Conservation (phyloP, 1,140 invertebrate species). For the Littorina saxatilis region DNA sequence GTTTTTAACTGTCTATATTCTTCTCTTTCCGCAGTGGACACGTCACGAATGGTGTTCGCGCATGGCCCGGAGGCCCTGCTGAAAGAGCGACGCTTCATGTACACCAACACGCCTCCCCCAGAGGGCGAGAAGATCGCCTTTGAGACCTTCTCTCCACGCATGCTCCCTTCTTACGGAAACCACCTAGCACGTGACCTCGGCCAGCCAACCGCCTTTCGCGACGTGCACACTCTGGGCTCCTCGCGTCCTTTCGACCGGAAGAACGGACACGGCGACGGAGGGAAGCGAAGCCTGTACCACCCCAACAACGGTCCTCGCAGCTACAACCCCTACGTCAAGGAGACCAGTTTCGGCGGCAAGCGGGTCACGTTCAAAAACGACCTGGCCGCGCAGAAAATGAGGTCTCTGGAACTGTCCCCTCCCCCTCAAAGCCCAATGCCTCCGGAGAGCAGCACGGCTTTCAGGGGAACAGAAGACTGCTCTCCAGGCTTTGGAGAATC, state of each 20-base stretch:
- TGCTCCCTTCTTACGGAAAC: slow-evolving; percentile 31
- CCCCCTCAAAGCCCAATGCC: neutral
- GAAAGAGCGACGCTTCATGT: slow-evolving; percentile 45
- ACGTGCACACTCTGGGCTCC: slow-evolving; percentile 43
- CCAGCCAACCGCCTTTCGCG: slow-evolving; percentile 26
- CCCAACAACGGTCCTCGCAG: neutral
- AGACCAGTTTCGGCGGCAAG: slow-evolving; percentile 37
- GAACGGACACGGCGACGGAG: neutral
- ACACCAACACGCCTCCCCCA: slow-evolving; percentile 30
- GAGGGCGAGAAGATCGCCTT: slow-evolving; percentile 41
- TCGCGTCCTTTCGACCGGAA: neutral
- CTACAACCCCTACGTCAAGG: slow-evolving; percentile 1
- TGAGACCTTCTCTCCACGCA: slow-evolving; percentile 46
- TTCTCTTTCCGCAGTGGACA: slow-evolving; percentile 46
- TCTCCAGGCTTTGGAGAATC: neutral
- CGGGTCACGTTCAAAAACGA: slow-evolving; percentile 48
- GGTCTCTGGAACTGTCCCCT: slow-evolving; percentile 39
- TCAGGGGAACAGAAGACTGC: neutral
- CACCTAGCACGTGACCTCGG: slow-evolving; percentile 17
- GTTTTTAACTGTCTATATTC: too few species aligned
- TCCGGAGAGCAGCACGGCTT: neutral
- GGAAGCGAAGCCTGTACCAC: neutral
- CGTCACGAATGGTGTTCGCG: slow-evolving; percentile 43
- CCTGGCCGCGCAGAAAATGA: slow-evolving; percentile 44
- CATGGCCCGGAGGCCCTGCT: slow-evolving; percentile 33